Base-by-base conservation (phyloP, 1,140 invertebrate species). In the Trissolcus basalis region DNA sequence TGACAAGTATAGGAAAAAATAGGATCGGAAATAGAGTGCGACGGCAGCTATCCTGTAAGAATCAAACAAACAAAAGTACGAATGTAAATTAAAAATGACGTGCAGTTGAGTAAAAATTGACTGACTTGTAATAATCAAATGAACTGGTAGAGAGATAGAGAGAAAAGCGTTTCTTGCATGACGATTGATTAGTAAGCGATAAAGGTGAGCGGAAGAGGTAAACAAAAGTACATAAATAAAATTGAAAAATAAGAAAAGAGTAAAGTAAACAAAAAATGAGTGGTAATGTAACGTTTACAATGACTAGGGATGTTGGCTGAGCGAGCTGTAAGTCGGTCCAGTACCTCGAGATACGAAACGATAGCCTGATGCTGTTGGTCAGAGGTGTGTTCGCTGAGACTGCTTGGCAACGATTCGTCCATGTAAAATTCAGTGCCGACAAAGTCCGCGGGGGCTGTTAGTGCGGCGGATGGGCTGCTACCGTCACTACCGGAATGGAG, bases 361-460 rank as follows among this genome's bases (percentile, higher is more conserved):
- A 92, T 90, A 87, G 91, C 91, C 90, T 92, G 91, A 83, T 91
- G 91, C 80, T 90, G 89, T 49, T 90, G 90, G 86, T 91, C 92
- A 83, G 89, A 91, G 14, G 88, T 81, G 79, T 86, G 86, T 60
- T 89, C 89, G 82, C 90, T 91, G 84, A 92, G 89, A 84, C 92
- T 93, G 81, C 92, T 92, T 43, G 92, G 92, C 85, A 93, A 87
- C 58, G 94, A 95, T 85, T 95, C 95, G 82, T 96, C 94, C 88
- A 96, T 94, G 90, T 95, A 96, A 91, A 93, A 95, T 80, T 95
- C 94, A 55, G 94, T 93, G 79, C 91, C 92, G 80, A 93, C 89
- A 87, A 95, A 95, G 86, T 95, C 94, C 33, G 86, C 36, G 39
- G 51, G 82, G 47, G 69, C 81, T 36, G 68, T 82, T 68, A 85